phyloP scores from a whole-genome alignment of 2,797 vertebrate genomes.

The Rhinichthys osculus region DNA sequence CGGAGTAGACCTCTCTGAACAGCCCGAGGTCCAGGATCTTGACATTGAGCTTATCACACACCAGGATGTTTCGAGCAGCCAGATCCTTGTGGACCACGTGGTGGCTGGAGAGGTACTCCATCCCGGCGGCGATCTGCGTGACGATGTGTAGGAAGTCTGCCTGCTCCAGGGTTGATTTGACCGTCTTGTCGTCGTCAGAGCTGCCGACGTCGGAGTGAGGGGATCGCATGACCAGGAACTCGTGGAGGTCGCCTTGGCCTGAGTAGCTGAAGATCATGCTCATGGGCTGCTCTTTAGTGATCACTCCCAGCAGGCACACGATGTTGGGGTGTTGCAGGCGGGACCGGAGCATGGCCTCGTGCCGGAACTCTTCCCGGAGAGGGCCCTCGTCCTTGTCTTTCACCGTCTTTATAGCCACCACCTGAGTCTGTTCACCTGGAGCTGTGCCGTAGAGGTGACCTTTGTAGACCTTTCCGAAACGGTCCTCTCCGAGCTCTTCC shows the following conservation, averaged over 20 bases:
- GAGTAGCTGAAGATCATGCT: slow-evolving; percentile 95
- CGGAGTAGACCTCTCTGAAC: slow-evolving; percentile 94
- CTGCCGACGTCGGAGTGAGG: slow-evolving; percentile 95
- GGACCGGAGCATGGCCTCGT: slow-evolving; percentile 87
- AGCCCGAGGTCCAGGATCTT: slow-evolving; percentile 95
- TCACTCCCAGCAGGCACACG: slow-evolving; percentile 88
- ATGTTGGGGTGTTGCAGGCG: slow-evolving; percentile 93
- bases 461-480: slow-evolving; percentile 97
- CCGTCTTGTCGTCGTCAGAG: slow-evolving; percentile 92
- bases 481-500: slow-evolving; percentile 96
- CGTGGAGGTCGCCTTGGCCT: slow-evolving; percentile 90
- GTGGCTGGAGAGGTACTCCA: slow-evolving; percentile 95
- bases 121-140: slow-evolving; percentile 92
- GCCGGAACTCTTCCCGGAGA: slow-evolving; percentile 92
- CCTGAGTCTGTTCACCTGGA: slow-evolving; percentile 90
- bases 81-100: slow-evolving; percentile 95
- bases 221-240: slow-evolving; percentile 95
- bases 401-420: slow-evolving; percentile 92
- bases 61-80: slow-evolving; percentile 91
- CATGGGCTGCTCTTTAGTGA: slow-evolving; percentile 93
- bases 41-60: slow-evolving; percentile 91
- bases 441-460: slow-evolving; percentile 90
- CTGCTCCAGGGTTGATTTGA: slow-evolving; percentile 91
- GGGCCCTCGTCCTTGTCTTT: slow-evolving; percentile 92
- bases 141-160: slow-evolving; percentile 92